Conservation (phyloP, 2,113 vertebrate species). For the Grallaria varia region DNA sequence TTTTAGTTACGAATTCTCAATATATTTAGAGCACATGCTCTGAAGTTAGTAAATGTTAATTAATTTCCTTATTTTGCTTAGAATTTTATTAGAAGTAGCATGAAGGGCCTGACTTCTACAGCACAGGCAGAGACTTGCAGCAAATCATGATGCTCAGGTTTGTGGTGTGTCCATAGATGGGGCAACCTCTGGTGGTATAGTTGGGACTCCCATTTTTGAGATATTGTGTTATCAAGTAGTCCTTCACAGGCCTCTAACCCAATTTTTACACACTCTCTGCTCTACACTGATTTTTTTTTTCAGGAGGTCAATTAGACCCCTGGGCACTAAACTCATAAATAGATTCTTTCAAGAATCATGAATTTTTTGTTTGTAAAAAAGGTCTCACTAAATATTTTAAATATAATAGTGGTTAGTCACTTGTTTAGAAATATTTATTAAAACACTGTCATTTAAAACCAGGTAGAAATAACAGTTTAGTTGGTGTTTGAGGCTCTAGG, state of each 20-base stretch:
- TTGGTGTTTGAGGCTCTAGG: background rate
- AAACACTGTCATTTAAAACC: background rate
- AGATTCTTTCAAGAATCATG: background rate
- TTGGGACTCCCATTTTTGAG: background rate
- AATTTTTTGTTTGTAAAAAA: background rate
- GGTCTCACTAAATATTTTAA: background rate
- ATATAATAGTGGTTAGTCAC: background rate
- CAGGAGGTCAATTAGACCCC: background rate
- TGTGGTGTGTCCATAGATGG: background rate
- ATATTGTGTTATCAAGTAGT: background rate
- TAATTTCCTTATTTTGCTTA: conserved; percentile 37
- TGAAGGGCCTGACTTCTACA: background rate
- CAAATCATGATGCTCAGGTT: background rate
- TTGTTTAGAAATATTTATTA: background rate
- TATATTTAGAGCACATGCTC: background rate
- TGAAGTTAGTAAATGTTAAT: conserved; percentile 3
- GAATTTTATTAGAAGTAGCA: conserved; percentile 2
- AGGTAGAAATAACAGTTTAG: background rate
- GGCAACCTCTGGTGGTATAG: background rate
- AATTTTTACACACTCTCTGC: background rate
- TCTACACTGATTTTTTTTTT: background rate
- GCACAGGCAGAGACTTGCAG: background rate
- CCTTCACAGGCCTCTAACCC: background rate
- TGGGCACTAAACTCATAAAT: background rate
- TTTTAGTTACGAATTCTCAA: background rate